phyloP scores from a whole-genome alignment of 1,140 invertebrate genomes.

The Pogonus chalceus region DNA sequence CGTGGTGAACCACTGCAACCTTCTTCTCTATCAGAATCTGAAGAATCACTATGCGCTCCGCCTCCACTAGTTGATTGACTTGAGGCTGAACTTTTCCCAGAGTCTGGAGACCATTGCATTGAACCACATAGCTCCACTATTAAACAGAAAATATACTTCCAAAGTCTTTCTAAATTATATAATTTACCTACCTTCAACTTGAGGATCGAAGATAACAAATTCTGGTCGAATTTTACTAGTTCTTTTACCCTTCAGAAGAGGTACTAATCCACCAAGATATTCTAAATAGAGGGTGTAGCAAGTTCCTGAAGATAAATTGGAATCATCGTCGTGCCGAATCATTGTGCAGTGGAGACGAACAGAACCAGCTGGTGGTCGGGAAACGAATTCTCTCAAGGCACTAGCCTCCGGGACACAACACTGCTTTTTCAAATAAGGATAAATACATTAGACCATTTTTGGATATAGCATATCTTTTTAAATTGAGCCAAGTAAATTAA shows the following conservation, averaged over 20 bases:
- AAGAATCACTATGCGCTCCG: constrained; percentile 50
- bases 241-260: constrained; percentile 87
- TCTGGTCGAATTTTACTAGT: constrained; percentile 95
- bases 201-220: constrained; percentile 96
- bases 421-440: constrained; percentile 39
- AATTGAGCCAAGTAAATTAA: not conserved
- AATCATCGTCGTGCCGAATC: constrained; percentile 83
- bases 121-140: not conserved
- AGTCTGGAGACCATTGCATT: constrained; percentile 31
- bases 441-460: not conserved
- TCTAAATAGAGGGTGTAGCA: constrained; percentile 94
- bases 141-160: not conserved
- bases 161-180: too few relatives aligned
- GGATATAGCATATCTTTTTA: not conserved
- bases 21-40: constrained; percentile 72
- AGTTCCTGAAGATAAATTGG: constrained; percentile 51
- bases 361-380: constrained; percentile 71
- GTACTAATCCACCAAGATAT: constrained; percentile 91
- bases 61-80: constrained; percentile 37
- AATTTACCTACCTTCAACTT: constrained; percentile 53
- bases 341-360: constrained; percentile 91
- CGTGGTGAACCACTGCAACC: constrained; percentile 55
- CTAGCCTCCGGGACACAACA: constrained; percentile 87
- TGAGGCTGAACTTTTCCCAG: constrained; percentile 40
- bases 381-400: constrained; percentile 85